A percentile compares a stretch with the other conserved stretches of the same genome.
Conservation (phyloP, 2,888 invertebrate genomes). For the Strigamia maritima region DNA sequence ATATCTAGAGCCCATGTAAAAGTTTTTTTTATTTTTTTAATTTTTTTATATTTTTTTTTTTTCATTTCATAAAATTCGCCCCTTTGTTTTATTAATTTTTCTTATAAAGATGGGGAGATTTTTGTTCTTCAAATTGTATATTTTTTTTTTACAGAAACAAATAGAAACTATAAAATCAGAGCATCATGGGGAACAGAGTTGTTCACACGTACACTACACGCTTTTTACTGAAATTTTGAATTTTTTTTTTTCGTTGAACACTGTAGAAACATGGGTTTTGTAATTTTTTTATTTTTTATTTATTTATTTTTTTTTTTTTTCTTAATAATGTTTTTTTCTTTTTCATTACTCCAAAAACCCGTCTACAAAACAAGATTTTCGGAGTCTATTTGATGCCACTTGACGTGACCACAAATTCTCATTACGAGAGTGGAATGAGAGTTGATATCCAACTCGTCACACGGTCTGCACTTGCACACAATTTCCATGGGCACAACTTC, state of each 20-base stretch:
- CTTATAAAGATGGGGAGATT: neutral
- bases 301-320: neutral
- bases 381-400: neutral
- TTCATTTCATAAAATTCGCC: neutral
- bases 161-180: constrained; percentile 22
- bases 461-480: constrained; percentile 8
- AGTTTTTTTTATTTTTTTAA: neutral
- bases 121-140: neutral
- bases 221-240: constrained; percentile 21
- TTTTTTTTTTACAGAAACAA: constrained; percentile 10
- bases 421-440: neutral
- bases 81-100: neutral
- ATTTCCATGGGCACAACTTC: constrained; percentile 1
- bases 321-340: neutral
- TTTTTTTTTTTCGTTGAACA: constrained; percentile 15
- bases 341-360: neutral
- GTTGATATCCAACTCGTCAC: constrained; percentile 20
- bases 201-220: constrained; percentile 26
- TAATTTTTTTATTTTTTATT: neutral
- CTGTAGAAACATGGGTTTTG: constrained; percentile 17
- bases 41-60: neutral
- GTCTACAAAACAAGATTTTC: constrained; percentile 21
- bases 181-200: constrained; percentile 26
- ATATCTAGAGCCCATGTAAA: constrained; percentile 9
- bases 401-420: constrained; percentile 24